Percentiles rank a stretch among this genome's conserved stretches.
These are phyloP conservation scores for Varanus salvator DNA, from an alignment of 2,113 vertebrate species.

Conservation along the genomic window DNA sequence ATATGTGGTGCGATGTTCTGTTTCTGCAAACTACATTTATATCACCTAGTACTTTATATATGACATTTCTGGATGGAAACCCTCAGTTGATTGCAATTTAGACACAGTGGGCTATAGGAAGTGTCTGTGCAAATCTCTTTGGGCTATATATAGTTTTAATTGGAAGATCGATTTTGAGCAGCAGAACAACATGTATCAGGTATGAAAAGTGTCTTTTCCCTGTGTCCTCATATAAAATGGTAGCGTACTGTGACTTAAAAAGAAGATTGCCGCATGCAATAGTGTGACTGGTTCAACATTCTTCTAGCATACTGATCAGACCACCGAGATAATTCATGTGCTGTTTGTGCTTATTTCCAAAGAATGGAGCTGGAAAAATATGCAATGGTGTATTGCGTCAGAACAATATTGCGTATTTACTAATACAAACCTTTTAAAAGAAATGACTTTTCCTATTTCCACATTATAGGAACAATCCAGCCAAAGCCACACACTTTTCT, in stretches of 20 bases:
- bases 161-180: background rate
- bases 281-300: background rate
- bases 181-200: background rate
- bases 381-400: background rate
- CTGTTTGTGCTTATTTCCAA: background rate
- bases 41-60: background rate
- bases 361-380: slow-evolving; percentile 1
- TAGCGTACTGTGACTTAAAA: background rate
- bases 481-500: background rate
- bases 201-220: background rate
- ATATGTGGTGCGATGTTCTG: background rate
- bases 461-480: background rate
- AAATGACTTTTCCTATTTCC: background rate
- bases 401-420: background rate
- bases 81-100: background rate
- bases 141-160: background rate
- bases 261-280: background rate
- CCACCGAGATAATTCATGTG: background rate
- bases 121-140: background rate
- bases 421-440: background rate
- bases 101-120: background rate
- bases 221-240: background rate
- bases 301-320: background rate
- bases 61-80: background rate
- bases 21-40: background rate